These are phyloP conservation scores for Esperia sulphurella DNA, from an alignment of 2,888 invertebrate genomes.

Conservation along the genomic window DNA sequence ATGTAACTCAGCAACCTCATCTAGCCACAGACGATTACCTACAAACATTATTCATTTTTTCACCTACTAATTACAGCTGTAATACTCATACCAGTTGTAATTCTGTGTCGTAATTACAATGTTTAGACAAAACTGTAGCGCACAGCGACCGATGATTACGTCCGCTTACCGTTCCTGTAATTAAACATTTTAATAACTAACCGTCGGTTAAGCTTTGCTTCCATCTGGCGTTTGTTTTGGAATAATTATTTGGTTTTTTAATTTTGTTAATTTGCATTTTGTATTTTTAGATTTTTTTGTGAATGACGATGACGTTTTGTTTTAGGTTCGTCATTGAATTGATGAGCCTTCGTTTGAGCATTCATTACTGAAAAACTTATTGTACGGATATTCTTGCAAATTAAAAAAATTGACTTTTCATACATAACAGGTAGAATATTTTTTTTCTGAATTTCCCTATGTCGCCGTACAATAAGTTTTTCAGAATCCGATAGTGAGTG, in stretches of 20 bases:
- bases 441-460: no score
- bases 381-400: no score
- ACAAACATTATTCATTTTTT: constrained; percentile 33
- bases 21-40: constrained; percentile 7
- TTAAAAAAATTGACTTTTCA: no score
- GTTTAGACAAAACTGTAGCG: constrained; percentile 70
- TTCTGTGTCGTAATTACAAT: constrained; percentile 56
- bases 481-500: no score
- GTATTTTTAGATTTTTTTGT: neutral
- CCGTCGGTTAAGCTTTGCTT: constrained; percentile 35
- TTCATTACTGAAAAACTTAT: no score
- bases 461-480: no score
- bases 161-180: constrained; percentile 74
- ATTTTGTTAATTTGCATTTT: neutral
- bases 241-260: constrained; percentile 1
- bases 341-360: no score
- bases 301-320: no score
- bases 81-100: constrained; percentile 43
- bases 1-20: constrained; percentile 7
- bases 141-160: constrained; percentile 57
- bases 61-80: constrained; percentile 45
- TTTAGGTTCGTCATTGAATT: no score
- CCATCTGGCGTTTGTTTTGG: constrained; percentile 19
- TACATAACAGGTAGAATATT: no score
- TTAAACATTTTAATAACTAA: constrained; percentile 76